Evolutionary conservation across 2,888 invertebrate genomes (phyloP), one percentile per base, ranked within the genome.

Genomic region (Agrotis ipsilon): DNA sequence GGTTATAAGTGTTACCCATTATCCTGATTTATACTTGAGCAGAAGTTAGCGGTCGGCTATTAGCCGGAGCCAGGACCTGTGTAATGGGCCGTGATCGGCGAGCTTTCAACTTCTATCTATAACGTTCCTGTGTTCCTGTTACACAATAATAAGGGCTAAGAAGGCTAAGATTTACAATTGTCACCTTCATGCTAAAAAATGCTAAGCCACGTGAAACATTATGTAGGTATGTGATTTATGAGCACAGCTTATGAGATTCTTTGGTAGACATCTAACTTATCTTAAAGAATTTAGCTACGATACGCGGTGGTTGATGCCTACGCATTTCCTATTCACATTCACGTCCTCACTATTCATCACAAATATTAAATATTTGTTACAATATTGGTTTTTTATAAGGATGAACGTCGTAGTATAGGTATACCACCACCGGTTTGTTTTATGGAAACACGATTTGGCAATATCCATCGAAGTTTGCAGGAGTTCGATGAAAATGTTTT

Each of bases 41-140:
- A 82, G 81, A 88, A 88, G 89, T 88, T 88, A 83, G 85, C 79
- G 83, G 83, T 78, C 82, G 81, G 83, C 88, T 87, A 89, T 89
- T 89, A 89, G 85, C 82, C 72, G 68, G 78, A 87, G 85, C 85
- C 86, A 84, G 86, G 80, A 82, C 81, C 84, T 79, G 87, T 85
- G 87, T 91, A 91, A 90, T 88, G 89, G 85, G 62, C 81, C 88
- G 87, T 83, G 85, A 86, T 84, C 83, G 84, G 84, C 75, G 86
- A 85, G 81, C 80, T 79, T 79, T 81, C 83, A 83, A 87, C 87
- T 88, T 88, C 81, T 87, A 81, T 85, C 83, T 83, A 73, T 79
- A 81, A 63, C 75, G 70, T 39, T 58, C 6, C 64, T 43, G 71
- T 43, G 73, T 52, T 64, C 64, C 39, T 45, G 57, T 57, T 62